Conservation (phyloP, 2,797 vertebrate species). For the Lagodon rhomboides region DNA sequence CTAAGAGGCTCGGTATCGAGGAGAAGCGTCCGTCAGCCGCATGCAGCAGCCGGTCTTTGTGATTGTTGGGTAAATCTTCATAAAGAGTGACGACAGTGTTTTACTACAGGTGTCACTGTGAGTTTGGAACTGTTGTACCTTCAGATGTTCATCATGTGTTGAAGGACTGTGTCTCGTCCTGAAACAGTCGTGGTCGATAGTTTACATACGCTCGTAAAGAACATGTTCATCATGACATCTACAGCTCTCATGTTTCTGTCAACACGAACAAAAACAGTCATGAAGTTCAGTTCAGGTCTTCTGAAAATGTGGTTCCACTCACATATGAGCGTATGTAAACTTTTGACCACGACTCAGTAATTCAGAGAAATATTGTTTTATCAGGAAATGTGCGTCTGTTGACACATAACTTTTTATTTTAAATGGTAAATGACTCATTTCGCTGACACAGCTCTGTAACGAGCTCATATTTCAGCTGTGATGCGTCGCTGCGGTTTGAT, state of each 20-base stretch:
- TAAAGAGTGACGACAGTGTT: constrained; percentile 3
- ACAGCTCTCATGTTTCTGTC: no score
- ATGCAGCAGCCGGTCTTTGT: constrained; percentile 4
- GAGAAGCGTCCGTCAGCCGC: neutral
- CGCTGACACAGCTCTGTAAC: neutral
- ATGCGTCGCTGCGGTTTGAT: neutral
- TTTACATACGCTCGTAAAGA: no score
- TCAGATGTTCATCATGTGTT: neutral
- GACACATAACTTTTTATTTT: neutral
- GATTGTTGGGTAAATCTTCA: neutral
- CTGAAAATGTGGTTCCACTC: no score
- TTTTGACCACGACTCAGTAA: no score
- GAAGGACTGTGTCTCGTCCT: neutral
- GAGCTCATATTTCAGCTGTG: neutral
- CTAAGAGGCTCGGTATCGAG: constrained; percentile 25
- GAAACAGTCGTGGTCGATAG: no score
- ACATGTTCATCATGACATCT: no score
- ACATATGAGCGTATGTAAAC: no score
- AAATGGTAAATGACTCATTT: neutral
- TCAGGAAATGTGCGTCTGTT: constrained; percentile 18
- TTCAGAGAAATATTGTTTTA: constrained; percentile 2
- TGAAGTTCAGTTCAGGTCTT: no score
- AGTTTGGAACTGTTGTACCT: neutral
- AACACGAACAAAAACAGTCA: no score
- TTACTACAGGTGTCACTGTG: neutral